These are phyloP conservation scores for Lathronympha strigana DNA, from an alignment of 2,888 invertebrate genomes.

Conservation along the genomic window DNA sequence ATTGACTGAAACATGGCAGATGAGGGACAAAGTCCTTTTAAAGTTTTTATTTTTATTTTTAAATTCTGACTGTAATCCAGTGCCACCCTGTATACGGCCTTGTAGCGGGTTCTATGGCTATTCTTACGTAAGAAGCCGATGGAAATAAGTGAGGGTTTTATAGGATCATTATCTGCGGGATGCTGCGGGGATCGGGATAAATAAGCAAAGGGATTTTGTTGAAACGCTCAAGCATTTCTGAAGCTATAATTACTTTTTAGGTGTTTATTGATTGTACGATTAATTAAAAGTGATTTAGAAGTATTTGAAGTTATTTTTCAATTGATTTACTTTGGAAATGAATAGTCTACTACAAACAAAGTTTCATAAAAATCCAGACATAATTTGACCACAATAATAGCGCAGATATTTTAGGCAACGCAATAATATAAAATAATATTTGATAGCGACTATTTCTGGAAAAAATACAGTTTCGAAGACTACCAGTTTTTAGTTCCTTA, in stretches of 20 bases:
- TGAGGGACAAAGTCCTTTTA: too few species aligned
- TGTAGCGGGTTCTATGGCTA: conserved; percentile 14
- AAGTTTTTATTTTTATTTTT: not conserved
- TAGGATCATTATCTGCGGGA: conserved; percentile 34
- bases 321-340: too few species aligned
- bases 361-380: too few species aligned
- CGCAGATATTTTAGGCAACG: not conserved
- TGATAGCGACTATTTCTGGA: not conserved
- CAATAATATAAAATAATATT: not conserved
- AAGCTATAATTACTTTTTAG: not conserved
- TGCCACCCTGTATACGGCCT: not conserved
- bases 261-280: conserved; percentile 5
- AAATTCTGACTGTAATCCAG: not conserved
- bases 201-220: conserved; percentile 32
- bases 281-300: not conserved
- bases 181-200: conserved; percentile 15
- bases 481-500: not conserved
- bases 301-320: too few species aligned
- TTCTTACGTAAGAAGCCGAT: conserved; percentile 36
- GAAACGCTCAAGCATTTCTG: conserved; percentile 16
- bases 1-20: too few species aligned
- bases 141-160: conserved; percentile 40
- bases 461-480: not conserved
- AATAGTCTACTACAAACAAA: too few species aligned
- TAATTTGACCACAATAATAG: too few species aligned